Percentiles rank a stretch among this genome's conserved stretches.
Conservation (phyloP, 2,888 invertebrate genomes). For the Argynnis bischoffii region DNA sequence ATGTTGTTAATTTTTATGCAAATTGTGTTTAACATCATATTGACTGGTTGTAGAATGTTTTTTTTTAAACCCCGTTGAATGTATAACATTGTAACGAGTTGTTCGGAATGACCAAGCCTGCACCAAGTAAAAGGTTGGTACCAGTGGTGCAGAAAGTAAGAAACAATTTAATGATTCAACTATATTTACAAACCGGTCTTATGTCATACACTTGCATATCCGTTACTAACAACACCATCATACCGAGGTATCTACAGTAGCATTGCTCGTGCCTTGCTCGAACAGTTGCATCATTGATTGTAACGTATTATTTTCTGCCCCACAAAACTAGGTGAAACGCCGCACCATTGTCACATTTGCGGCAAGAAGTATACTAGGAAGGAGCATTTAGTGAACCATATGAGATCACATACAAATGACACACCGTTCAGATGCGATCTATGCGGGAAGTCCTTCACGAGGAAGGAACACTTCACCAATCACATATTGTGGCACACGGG, state of each 20-base stretch:
- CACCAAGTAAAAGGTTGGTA: constrained; percentile 59
- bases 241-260: not conserved
- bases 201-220: constrained; percentile 40
- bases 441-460: constrained; percentile 93
- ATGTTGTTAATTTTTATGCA: constrained; percentile 4
- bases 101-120: constrained; percentile 67
- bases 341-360: constrained; percentile 93
- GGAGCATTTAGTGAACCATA: constrained; percentile 94
- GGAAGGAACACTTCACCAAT: constrained; percentile 95
- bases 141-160: constrained; percentile 76
- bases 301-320: constrained; percentile 78
- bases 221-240: constrained; percentile 31
- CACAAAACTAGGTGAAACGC: constrained; percentile 88
- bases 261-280: not conserved
- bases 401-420: constrained; percentile 94
- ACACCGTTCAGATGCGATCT: constrained; percentile 93
- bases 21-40: constrained; percentile 7
- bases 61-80: constrained; percentile 5
- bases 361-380: constrained; percentile 94
- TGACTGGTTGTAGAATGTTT: constrained; percentile 19
- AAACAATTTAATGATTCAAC: constrained; percentile 79
- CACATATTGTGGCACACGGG: constrained; percentile 94
- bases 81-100: constrained; percentile 15
- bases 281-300: constrained; percentile 81
- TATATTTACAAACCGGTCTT: constrained; percentile 47